Evolutionary conservation across 2,113 vertebrate genomes (phyloP).

Genomic region (Caranx ignobilis): DNA sequence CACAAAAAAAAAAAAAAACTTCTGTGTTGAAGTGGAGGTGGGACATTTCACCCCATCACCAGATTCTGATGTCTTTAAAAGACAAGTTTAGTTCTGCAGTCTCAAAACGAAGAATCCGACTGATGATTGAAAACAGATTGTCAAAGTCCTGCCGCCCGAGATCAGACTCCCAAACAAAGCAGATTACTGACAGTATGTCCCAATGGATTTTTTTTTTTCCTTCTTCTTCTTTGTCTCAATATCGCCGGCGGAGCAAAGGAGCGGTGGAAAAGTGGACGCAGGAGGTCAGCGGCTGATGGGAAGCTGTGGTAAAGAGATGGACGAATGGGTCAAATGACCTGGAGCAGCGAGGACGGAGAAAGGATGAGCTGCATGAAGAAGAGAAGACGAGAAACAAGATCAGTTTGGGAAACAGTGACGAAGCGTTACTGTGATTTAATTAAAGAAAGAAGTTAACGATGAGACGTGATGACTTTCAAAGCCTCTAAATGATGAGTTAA

Average conservation of each 20-base stretch:
- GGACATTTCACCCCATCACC: slow-evolving; percentile 29
- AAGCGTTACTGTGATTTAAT: background rate
- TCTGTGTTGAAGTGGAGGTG: slow-evolving; percentile 4
- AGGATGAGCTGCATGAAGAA: slow-evolving; percentile 89
- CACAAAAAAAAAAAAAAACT: slow-evolving; percentile 17
- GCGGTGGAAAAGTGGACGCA: background rate
- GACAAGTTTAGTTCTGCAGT: slow-evolving; percentile 42
- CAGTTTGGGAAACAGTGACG: background rate
- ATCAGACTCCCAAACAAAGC: slow-evolving; percentile 43
- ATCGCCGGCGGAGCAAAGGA: background rate
- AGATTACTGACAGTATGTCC: slow-evolving; percentile 26
- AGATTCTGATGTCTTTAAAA: slow-evolving; percentile 37
- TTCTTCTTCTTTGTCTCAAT: background rate
- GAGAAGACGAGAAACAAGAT: background rate
- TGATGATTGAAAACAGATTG: slow-evolving; percentile 37
- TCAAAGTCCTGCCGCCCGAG: slow-evolving; percentile 16
- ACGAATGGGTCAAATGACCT: slow-evolving; percentile 84
- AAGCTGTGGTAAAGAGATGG: slow-evolving; percentile 85
- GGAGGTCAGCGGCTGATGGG: slow-evolving; percentile 87
- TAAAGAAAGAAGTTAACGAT: background rate
- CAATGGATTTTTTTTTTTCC: background rate
- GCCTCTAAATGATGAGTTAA: background rate
- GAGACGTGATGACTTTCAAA: background rate
- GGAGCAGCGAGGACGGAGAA: slow-evolving; percentile 91
- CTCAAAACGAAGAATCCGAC: slow-evolving; percentile 45